Evolutionary conservation across 2,113 vertebrate genomes (phyloP), one percentile per base, ranked within the genome.

Genomic region (Rhinolophus sinicus): DNA sequence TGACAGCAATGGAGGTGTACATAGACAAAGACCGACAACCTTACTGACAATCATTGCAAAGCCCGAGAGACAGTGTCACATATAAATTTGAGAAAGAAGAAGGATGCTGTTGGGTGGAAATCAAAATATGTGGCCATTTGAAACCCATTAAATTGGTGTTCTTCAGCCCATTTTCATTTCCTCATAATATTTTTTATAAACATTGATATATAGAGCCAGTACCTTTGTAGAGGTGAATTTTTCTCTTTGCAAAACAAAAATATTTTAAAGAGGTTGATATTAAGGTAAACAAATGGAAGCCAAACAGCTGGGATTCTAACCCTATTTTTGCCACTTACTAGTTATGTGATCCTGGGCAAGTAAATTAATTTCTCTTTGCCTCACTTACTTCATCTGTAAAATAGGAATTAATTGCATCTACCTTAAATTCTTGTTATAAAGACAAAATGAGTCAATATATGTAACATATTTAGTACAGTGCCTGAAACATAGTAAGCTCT

Each of bases 191-290:
- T 90, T 81, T 77, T 69, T 22, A 40, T 75, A 69, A 90, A 22
- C 2, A 80, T 33, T 44, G 40, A 24, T 12, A 8, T 35, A 14
- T n/a, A 70, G 47, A 80, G 35, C 12, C 3, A 56, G 65, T 50
- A 18, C 40, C 22, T 96, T 67, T 86, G 40, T 8, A 95, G 73
- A 60, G 30, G 21, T 13, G 3, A 85, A 24, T 50, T 92, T 82
- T 93, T 60, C 38, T 86, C 44, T 87, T 82, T 73, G 83, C 26
- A 64, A 92, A 93, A 44, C 77, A 80, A 88, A 93, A 91, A 62
- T 72, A 58, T 75, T 90, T 83, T 33, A 58, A 95, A 50, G 40
- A 90, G 15, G 8, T 87, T 89, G 38, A 33, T 87, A 18, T 50
- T 90, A 38, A 75, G 8, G 65, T 56, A 70, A 89, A 70, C 24